Percentiles rank a stretch among this genome's conserved stretches.
These are phyloP conservation scores for Phaethornis superciliosus DNA, from an alignment of 2,113 vertebrate genomes.

Conservation along the genomic window DNA sequence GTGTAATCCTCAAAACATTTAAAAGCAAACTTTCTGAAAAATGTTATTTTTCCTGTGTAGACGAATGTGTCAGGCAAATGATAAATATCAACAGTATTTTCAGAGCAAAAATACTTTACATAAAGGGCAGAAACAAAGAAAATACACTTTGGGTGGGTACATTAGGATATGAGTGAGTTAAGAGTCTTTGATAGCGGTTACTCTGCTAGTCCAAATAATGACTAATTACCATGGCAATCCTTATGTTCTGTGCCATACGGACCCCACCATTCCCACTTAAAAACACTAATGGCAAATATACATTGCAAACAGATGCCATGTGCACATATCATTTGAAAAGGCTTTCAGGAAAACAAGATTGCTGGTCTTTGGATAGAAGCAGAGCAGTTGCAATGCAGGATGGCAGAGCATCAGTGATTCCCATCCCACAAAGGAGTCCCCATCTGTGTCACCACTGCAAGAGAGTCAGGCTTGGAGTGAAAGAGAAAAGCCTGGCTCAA, in stretches of 20 bases:
- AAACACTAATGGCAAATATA: constrained; percentile 67
- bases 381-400: constrained; percentile 15
- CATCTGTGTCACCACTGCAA: constrained; percentile 44
- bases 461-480: rapidly evolving
- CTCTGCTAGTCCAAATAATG: constrained; percentile 68
- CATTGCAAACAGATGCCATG: constrained; percentile 67
- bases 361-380: constrained; percentile 11
- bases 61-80: background rate
- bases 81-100: constrained; percentile 28
- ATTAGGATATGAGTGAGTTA: constrained; percentile 36
- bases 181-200: constrained; percentile 52
- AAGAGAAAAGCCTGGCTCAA: background rate
- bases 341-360: constrained; percentile 52
- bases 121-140: constrained; percentile 32
- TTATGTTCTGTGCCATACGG: constrained; percentile 68
- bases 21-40: background rate
- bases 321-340: constrained; percentile 53
- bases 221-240: constrained; percentile 63
- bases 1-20: background rate
- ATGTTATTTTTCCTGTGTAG: background rate
- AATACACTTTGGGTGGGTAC: background rate
- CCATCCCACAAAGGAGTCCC: background rate
- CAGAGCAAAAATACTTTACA: constrained; percentile 5
- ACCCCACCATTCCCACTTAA: constrained; percentile 44
- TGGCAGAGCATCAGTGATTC: constrained; percentile 40